Conservation (phyloP, 2,113 vertebrate genomes). For the Procapra przewalskii region DNA sequence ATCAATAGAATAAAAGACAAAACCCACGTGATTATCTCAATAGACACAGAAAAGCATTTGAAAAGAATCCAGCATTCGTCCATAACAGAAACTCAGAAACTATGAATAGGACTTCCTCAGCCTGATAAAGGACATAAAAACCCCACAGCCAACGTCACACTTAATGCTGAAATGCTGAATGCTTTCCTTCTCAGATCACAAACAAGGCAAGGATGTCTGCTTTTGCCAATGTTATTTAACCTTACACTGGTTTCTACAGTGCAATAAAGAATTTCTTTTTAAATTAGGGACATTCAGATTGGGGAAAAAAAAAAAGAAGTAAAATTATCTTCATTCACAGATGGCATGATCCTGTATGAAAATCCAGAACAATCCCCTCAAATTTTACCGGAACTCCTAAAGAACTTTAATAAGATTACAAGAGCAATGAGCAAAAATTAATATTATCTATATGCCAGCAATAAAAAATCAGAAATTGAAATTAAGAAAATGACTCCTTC, state of each 20-base stretch:
- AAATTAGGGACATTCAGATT: background rate
- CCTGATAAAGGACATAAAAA: background rate
- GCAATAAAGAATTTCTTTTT: background rate
- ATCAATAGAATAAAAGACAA: constrained; percentile 19
- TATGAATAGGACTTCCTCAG: constrained; percentile 35
- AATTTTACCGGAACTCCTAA: constrained; percentile 29
- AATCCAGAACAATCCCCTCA: background rate
- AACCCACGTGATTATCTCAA: background rate
- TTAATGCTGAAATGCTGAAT: background rate
- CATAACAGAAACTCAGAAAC: constrained; percentile 33
- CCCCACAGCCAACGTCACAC: background rate
- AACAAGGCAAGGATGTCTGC: background rate
- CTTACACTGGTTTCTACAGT: background rate
- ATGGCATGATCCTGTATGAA: background rate
- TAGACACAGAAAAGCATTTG: background rate
- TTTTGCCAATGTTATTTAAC: constrained; percentile 9
- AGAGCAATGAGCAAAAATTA: constrained; percentile 21
- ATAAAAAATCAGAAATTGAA: background rate
- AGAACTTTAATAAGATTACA: background rate
- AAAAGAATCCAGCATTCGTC: background rate
- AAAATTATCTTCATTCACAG: background rate
- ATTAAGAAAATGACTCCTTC: constrained; percentile 24
- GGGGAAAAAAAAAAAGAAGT: background rate
- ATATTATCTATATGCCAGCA: background rate
- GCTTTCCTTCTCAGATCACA: background rate